These are phyloP conservation scores for Lepus americanus DNA, from an alignment of 2,113 vertebrate species.

Conservation along the genomic window DNA sequence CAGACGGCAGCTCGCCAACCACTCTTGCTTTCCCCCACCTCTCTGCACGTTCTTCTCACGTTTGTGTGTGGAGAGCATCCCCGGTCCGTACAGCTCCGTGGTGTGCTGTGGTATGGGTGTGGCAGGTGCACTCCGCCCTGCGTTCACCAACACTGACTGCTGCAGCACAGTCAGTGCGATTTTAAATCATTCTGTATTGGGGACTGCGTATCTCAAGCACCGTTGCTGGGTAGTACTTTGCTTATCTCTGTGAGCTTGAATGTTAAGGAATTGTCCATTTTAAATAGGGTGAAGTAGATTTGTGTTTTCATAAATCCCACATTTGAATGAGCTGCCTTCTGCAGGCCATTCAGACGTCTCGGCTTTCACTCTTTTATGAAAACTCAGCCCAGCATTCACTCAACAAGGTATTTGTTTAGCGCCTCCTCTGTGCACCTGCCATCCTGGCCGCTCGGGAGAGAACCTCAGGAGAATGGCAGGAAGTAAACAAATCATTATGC, in stretches of 20 bases:
- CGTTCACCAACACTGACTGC: not conserved
- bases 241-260: slow-evolving; percentile 44
- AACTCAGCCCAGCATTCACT: not conserved
- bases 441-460: not conserved
- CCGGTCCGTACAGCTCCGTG: fast-evolving
- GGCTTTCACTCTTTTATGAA: not conserved
- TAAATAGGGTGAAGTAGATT: not conserved
- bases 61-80: fast-evolving
- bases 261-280: slow-evolving; percentile 19
- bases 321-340: not conserved
- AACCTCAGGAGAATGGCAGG: not conserved
- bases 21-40: not conserved
- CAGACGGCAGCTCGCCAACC: not conserved
- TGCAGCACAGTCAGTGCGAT: not conserved
- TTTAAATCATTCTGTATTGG: not conserved
- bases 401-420: not conserved
- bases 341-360: not conserved
- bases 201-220: not conserved
- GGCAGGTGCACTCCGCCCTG: not conserved
- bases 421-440: not conserved
- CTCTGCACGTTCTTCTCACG: fast-evolving
- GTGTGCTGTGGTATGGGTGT: fast-evolving
- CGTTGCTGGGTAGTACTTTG: not conserved
- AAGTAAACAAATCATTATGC: not conserved
- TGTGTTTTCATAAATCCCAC: not conserved